Conservation (phyloP, 2,888 invertebrate genomes). For the Eucriotettix oculatus region DNA sequence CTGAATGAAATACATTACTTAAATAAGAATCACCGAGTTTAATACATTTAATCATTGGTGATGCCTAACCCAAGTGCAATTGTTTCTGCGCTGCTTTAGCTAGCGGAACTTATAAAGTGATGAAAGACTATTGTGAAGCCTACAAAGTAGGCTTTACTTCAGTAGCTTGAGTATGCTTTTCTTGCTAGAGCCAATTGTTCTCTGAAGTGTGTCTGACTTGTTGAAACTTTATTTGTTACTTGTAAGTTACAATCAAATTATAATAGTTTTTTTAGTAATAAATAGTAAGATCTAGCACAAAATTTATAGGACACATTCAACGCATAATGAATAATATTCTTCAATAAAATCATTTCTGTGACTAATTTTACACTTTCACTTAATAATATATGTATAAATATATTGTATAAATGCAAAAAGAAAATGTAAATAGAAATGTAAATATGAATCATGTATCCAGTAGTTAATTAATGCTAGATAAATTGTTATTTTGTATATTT, state of each 20-base stretch:
- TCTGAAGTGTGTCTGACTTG: no score
- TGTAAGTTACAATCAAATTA: no score
- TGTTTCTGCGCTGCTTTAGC: slow-evolving; percentile 5
- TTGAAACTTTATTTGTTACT: no score
- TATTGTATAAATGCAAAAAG: slow-evolving; percentile 2
- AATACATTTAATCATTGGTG: not conserved
- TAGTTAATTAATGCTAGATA: slow-evolving; percentile 9
- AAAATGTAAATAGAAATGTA: slow-evolving; percentile 6
- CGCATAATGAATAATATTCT: no score
- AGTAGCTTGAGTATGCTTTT: no score
- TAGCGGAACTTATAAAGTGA: not conserved
- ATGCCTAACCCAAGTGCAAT: slow-evolving; percentile 8
- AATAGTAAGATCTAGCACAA: no score
- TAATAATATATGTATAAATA: slow-evolving; percentile 1
- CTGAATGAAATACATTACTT: not conserved
- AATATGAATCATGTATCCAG: slow-evolving; percentile 11
- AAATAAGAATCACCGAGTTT: not conserved
- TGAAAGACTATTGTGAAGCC: not conserved
- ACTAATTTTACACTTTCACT: slow-evolving; percentile 7
- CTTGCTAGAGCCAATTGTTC: no score
- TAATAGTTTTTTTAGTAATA: no score
- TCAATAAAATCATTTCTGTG: slow-evolving; percentile 2
- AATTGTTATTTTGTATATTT: slow-evolving; percentile 12
- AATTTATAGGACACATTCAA: no score
- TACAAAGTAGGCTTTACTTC: not conserved